A percentile compares a stretch with the other conserved stretches of the same genome.
phyloP scores from a whole-genome alignment of 2,888 invertebrate genomes.

The Harpalus rufipes region DNA sequence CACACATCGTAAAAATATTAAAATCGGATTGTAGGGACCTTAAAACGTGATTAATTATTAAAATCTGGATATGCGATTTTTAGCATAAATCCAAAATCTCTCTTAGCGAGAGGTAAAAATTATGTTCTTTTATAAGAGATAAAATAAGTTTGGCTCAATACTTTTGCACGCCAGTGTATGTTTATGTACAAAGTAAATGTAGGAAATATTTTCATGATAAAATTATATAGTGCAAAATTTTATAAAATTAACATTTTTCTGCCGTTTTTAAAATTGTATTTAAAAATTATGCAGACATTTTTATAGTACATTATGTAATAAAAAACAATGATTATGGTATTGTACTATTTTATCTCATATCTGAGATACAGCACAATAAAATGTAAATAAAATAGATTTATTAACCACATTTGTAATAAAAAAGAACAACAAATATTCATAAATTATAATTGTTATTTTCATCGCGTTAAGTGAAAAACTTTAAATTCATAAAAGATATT shows the following conservation, averaged over 20 bases:
- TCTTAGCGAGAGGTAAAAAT: too few species aligned
- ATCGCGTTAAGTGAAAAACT: background rate
- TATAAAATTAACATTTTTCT: constrained; percentile 45
- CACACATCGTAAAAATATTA: too few species aligned
- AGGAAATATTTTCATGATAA: background rate
- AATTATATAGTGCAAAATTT: background rate
- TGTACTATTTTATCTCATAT: constrained; percentile 37
- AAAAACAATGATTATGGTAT: constrained; percentile 31
- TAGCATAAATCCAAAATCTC: too few species aligned
- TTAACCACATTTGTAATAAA: constrained; percentile 14
- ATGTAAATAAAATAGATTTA: constrained; percentile 40
- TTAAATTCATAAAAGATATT: background rate
- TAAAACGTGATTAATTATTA: too few species aligned
- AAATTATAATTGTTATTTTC: constrained; percentile 38
- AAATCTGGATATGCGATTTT: too few species aligned
- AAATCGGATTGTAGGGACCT: too few species aligned
- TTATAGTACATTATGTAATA: constrained; percentile 1
- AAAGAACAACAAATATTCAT: constrained; percentile 25
- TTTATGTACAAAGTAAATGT: too few species aligned
- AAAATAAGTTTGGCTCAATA: too few species aligned
- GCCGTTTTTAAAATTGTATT: constrained; percentile 40
- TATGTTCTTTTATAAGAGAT: too few species aligned
- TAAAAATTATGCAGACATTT: constrained; percentile 36
- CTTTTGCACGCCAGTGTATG: too few species aligned
- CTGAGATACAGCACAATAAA: constrained; percentile 8